Evolutionary conservation across 2,888 invertebrate genomes (phyloP).

Genomic region (Agriopis leucophaearia): DNA sequence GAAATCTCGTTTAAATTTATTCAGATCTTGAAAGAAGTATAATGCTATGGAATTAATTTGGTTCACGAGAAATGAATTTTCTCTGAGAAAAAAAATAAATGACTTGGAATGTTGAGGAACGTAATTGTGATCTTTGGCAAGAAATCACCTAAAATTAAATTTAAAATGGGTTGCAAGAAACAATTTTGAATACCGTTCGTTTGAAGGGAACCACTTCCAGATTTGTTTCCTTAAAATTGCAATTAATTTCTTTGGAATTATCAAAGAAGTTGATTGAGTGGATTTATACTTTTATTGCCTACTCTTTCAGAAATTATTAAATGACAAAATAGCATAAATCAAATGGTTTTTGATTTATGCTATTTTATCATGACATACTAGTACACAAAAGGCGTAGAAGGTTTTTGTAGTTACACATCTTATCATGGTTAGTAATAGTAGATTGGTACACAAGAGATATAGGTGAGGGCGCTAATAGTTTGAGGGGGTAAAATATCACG

Average conservation of each 20-base stretch:
- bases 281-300: conserved; percentile 7
- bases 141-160: conserved; percentile 64
- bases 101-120: conserved; percentile 76
- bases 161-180: conserved; percentile 63
- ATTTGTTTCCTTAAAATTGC: conserved; percentile 30
- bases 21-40: conserved; percentile 82
- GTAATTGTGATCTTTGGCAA: conserved; percentile 76
- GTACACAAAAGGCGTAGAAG: too few relatives aligned
- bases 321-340: background rate
- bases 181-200: conserved; percentile 57
- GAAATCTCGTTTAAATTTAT: conserved; percentile 82
- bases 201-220: conserved; percentile 32
- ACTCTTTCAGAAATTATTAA: conserved; percentile 11
- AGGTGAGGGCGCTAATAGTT: too few relatives aligned
- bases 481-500: too few relatives aligned
- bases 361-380: background rate
- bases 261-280: conserved; percentile 25
- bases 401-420: too few relatives aligned
- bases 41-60: conserved; percentile 83
- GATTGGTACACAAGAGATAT: too few relatives aligned
- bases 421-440: too few relatives aligned
- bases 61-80: conserved; percentile 77
- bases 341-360: too few relatives aligned
- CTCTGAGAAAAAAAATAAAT: conserved; percentile 74
- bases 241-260: conserved; percentile 29